Percentiles rank a stretch among this genome's conserved stretches.
phyloP scores from a whole-genome alignment of 2,113 vertebrate genomes.

The Cercopithecus mona region DNA sequence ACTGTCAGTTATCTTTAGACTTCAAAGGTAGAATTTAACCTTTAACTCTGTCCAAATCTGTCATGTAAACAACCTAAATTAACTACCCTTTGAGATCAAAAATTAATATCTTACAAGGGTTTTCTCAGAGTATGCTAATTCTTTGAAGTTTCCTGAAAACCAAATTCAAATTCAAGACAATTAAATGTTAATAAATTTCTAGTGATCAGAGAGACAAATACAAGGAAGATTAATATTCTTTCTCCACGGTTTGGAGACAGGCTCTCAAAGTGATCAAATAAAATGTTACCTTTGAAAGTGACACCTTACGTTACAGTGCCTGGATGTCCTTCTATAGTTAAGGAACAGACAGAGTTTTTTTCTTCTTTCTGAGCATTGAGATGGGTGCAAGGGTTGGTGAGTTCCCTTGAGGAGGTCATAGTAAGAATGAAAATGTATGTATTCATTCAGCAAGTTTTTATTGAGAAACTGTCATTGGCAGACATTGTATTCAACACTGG shows the following conservation, averaged over 20 bases:
- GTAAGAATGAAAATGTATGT: not conserved
- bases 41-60: slow-evolving; percentile 66
- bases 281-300: slow-evolving; percentile 54
- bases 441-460: not conserved
- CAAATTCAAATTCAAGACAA: slow-evolving; percentile 70
- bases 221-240: slow-evolving; percentile 48
- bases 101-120: slow-evolving; percentile 70
- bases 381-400: not conserved
- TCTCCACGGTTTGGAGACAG: slow-evolving; percentile 33
- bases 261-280: slow-evolving; percentile 51
- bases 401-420: not conserved
- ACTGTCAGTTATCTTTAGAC: slow-evolving; percentile 68
- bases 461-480: not conserved
- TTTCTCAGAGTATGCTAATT: slow-evolving; percentile 65
- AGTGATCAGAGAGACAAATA: slow-evolving; percentile 62
- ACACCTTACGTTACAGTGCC: slow-evolving; percentile 11
- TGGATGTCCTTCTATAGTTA: not conserved
- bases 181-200: slow-evolving; percentile 74
- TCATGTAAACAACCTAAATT: slow-evolving; percentile 76
- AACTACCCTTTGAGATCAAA: slow-evolving; percentile 67
- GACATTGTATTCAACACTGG: not conserved
- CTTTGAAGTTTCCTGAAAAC: slow-evolving; percentile 63
- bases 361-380: not conserved
- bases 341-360: not conserved
- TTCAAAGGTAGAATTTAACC: slow-evolving; percentile 57